phyloP scores from a whole-genome alignment of 1,140 invertebrate species.

The Dreissena rostriformis region DNA sequence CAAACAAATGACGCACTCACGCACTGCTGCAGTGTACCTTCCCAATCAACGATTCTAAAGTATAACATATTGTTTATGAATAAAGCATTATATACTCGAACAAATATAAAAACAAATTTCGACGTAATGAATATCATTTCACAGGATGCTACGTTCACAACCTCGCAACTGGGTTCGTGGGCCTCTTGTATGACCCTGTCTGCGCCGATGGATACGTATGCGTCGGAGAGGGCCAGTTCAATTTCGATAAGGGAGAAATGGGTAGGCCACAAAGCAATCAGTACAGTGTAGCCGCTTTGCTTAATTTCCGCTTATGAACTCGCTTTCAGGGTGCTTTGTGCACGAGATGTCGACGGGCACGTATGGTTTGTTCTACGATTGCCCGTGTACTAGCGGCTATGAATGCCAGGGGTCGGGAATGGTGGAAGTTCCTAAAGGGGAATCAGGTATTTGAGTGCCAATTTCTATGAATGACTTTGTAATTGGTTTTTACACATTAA shows the following conservation, averaged over 20 bases:
- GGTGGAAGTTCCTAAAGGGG: constrained; percentile 29
- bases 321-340: constrained; percentile 31
- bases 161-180: constrained; percentile 13
- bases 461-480: background rate
- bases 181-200: constrained; percentile 28
- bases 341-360: constrained; percentile 18
- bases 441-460: constrained; percentile 3
- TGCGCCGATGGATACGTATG: constrained; percentile 28
- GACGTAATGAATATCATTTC: background rate
- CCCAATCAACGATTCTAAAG: too few relatives aligned
- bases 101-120: too few relatives aligned
- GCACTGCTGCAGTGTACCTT: too few relatives aligned
- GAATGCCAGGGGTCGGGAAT: constrained; percentile 14
- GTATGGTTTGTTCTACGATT: constrained; percentile 27
- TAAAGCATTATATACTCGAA: too few relatives aligned
- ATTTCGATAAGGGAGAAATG: constrained; percentile 31
- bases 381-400: constrained; percentile 29
- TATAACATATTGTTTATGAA: too few relatives aligned
- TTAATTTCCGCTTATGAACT: background rate
- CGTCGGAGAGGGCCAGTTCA: background rate
- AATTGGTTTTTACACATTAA: background rate
- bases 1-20: too few relatives aligned
- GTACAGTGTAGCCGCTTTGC: too few relatives aligned
- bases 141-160: constrained; percentile 25
- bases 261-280: constrained; percentile 2